Evolutionary conservation across 1,140 invertebrate genomes (phyloP).

Genomic region (Ericerus pela): DNA sequence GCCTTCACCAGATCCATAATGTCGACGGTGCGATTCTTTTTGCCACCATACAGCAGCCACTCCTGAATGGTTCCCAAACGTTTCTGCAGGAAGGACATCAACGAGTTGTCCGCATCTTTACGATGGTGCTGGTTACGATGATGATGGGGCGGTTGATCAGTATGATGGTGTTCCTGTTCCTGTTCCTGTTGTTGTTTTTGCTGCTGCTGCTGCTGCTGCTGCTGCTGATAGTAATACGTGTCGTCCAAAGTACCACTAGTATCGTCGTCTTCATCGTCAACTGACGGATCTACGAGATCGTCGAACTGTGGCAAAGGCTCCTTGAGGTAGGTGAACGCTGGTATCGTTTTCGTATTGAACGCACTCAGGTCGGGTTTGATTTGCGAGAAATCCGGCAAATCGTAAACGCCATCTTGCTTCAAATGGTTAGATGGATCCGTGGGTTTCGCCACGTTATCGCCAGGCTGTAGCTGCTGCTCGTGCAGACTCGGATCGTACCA

Average conservation of each 20-base stretch:
- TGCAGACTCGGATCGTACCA: constrained; percentile 14
- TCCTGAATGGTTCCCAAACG: constrained; percentile 36
- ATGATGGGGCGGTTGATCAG: not conserved
- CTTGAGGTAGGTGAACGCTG: constrained; percentile 16
- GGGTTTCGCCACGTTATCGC: too few species aligned
- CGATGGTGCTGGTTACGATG: not conserved
- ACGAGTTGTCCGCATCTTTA: constrained; percentile 17
- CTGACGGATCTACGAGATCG: constrained; percentile 18
- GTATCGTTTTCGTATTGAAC: constrained; percentile 15
- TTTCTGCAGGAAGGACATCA: constrained; percentile 24
- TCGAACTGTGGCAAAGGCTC: constrained; percentile 6
- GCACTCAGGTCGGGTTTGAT: not conserved
- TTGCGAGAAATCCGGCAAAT: not conserved
- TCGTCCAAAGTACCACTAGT: constrained; percentile 27
- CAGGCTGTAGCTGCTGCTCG: not conserved
- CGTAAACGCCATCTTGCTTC: constrained; percentile 10
- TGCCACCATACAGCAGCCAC: constrained; percentile 32
- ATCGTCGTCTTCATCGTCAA: constrained; percentile 32
- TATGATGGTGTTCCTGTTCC: constrained; percentile 1
- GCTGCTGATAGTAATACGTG: constrained; percentile 32
- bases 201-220: constrained; percentile 18
- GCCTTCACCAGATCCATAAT: constrained; percentile 25
- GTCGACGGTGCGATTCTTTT: constrained; percentile 21
- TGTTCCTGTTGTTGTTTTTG: not conserved
- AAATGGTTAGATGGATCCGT: not conserved